phyloP scores from a whole-genome alignment of 2,888 invertebrate species.

The Slavum lentiscoides region DNA sequence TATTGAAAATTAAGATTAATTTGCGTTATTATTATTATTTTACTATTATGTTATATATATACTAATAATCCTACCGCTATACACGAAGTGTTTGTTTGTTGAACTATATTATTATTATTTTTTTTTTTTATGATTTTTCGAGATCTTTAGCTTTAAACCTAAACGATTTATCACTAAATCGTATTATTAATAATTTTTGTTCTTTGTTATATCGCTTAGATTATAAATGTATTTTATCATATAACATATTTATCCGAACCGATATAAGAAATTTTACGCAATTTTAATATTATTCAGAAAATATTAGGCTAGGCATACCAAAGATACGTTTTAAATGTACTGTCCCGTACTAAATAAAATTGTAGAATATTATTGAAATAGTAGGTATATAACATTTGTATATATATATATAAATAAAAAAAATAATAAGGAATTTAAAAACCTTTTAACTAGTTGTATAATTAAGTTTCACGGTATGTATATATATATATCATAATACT shows the following conservation, averaged over 20 bases:
- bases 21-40: neutral
- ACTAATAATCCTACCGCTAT: neutral
- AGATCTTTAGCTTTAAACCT: neutral
- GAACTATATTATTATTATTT: constrained; percentile 10
- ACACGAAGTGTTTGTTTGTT: constrained; percentile 22
- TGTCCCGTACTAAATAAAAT: neutral
- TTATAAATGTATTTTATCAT: neutral
- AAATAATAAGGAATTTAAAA: neutral
- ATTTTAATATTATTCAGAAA: constrained; percentile 14
- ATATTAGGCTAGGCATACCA: constrained; percentile 47
- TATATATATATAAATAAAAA: neutral
- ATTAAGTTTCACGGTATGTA: neutral
- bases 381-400: neutral
- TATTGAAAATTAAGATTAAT: neutral
- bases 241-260: constrained; percentile 3
- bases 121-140: neutral
- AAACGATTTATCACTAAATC: neutral
- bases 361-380: constrained; percentile 8
- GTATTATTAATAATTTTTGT: constrained; percentile 9
- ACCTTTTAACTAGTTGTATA: neutral
- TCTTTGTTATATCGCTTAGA: constrained; percentile 26
- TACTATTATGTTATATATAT: neutral
- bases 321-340: constrained; percentile 35
- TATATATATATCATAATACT: neutral
- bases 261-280: neutral